Base-by-base conservation (phyloP, 1,140 invertebrate species). In the Pissodes strobi region DNA sequence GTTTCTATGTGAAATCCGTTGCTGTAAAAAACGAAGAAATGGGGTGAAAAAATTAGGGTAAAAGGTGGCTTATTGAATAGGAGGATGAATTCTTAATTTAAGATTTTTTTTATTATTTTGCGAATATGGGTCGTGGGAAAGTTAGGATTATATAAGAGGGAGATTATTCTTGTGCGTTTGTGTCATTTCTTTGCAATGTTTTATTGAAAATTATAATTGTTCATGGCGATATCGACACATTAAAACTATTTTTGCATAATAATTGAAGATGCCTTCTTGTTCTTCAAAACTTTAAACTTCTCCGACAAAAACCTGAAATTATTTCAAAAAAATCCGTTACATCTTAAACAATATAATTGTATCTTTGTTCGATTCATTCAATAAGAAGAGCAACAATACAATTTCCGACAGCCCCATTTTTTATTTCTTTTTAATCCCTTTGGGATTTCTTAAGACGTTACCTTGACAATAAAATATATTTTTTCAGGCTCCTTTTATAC, bases 1-100 rank as follows among this genome's bases (percentile, higher is more conserved):
- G 19, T 59, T 61, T 61, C 37, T 39, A 27, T 62, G 22, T 39
- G 5, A 21, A 45, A 37, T n/a, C 12, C n/a, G 23, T 17, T 15
- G 18, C 30, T 15, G 6, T 34, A 41, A 62, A 61, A 41, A 25
- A 49, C 1, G 23, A 55, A 68, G 71, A 71, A 72, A 73, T 72
- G 60, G 73, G 72, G 73, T 72, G 72, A 68, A 56, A 59, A 30
- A 61, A 39, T 43, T 43, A 23, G 60, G 60, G 60, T 63, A 39
- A 51, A 41, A 38, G 48, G 34, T 61, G 37, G n/a, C 5, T 22
- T 48, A 39, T 63, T 51, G 12, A 45, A 52, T 55, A 43, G 60
- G 39, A 41, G 22, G 49, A 63, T 72, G 68, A 69, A 72, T 72
- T 71, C 67, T 62, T 60, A 71, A 69, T 67, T 66, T 30, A 8